Evolutionary conservation across 2,888 invertebrate species (phyloP).

Genomic region (Cataglyphis albicans): DNA sequence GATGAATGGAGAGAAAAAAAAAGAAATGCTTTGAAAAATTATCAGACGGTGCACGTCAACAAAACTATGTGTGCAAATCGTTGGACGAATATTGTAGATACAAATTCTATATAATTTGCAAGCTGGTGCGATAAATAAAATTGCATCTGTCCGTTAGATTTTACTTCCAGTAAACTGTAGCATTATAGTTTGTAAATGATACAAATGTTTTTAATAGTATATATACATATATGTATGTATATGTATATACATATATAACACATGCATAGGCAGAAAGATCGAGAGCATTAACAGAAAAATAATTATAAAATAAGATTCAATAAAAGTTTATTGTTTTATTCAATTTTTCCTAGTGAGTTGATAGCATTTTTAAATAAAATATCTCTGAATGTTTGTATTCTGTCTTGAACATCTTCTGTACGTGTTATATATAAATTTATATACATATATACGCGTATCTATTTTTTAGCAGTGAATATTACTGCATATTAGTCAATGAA

Average conservation of each 20-base stretch:
- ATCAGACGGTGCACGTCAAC: slow-evolving; percentile 6
- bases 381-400: background rate
- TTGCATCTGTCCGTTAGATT: slow-evolving; percentile 51
- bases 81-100: slow-evolving; percentile 21
- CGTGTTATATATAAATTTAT: background rate
- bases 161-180: slow-evolving; percentile 42
- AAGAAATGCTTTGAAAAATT: background rate
- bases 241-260: background rate
- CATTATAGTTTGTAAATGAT: slow-evolving; percentile 50
- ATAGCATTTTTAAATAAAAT: background rate
- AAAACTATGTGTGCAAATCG: slow-evolving; percentile 19
- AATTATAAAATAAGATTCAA: background rate
- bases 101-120: slow-evolving; percentile 46
- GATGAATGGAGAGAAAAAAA: background rate
- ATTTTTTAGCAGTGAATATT: slow-evolving; percentile 14
- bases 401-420: background rate
- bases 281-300: background rate
- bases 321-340: background rate
- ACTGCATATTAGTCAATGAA: slow-evolving; percentile 43
- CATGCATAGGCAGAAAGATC: background rate
- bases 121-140: slow-evolving; percentile 44
- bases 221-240: slow-evolving; percentile 4
- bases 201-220: slow-evolving; percentile 39
- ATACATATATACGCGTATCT: slow-evolving; percentile 10
- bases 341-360: background rate